Conservation (phyloP, 2,797 vertebrate genomes). For the Cichlasoma orientale region DNA sequence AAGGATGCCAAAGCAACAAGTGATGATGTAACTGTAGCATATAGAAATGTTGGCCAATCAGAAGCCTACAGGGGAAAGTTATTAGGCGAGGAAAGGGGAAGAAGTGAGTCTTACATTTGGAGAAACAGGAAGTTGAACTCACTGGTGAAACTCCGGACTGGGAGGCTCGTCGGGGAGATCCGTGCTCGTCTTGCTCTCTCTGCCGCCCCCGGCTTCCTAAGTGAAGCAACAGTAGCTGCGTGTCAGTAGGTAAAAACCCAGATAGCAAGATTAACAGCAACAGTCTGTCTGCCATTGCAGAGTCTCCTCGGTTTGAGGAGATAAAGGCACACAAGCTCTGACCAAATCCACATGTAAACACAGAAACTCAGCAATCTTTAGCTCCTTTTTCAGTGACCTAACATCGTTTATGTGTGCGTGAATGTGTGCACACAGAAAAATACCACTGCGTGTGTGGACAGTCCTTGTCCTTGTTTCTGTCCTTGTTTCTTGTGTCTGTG, state of each 20-base stretch:
- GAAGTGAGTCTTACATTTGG: background rate
- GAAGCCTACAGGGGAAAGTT: background rate
- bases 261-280: background rate
- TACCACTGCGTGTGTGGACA: too few species aligned
- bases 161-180: background rate
- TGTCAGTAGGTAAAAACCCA: background rate
- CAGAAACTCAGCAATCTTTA: too few species aligned
- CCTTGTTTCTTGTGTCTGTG: background rate
- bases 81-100: accelerated
- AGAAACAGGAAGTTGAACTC: background rate
- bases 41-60: background rate
- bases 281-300: background rate
- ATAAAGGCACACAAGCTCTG: background rate
- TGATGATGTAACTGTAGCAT: accelerated
- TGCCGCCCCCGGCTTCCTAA: too few species aligned
- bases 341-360: too few species aligned
- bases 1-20: background rate
- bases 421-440: too few species aligned
- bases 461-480: too few species aligned
- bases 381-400: background rate
- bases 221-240: background rate
- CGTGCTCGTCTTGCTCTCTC: accelerated
- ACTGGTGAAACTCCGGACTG: background rate
- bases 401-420: background rate
- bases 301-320: background rate